Evolutionary conservation across 2,797 vertebrate genomes (phyloP).

Genomic region (Epinephelus awoara): DNA sequence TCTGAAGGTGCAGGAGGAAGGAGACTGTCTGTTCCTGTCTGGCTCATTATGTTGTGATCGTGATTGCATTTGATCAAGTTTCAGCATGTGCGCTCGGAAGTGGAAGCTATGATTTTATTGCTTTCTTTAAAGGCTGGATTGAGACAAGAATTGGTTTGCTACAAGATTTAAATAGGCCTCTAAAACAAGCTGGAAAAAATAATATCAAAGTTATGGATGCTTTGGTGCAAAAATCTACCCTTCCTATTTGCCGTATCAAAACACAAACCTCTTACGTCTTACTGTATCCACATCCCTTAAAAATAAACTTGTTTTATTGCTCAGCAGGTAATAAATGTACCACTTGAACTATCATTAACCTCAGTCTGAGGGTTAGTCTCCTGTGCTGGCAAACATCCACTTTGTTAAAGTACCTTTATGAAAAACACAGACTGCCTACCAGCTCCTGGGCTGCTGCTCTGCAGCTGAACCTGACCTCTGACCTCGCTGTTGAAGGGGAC

Average conservation of each 20-base stretch:
- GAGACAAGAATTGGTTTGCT: conserved; percentile 14
- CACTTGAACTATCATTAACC: neutral
- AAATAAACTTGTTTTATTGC: neutral
- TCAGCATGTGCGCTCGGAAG: conserved; percentile 8
- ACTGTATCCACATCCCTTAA: neutral
- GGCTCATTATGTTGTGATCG: neutral
- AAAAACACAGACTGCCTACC: conserved; percentile 20
- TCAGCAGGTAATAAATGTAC: neutral
- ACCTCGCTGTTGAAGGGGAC: neutral
- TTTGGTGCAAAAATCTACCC: neutral
- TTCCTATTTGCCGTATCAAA: neutral
- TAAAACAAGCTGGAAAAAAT: neutral
- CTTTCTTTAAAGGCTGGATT: neutral
- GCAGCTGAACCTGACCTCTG: conserved; percentile 19
- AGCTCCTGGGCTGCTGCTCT: conserved; percentile 3
- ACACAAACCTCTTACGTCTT: neutral
- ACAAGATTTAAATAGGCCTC: neutral
- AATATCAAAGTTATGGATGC: too few species aligned
- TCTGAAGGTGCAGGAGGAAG: neutral
- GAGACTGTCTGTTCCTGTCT: conserved; percentile 8
- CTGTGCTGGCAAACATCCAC: neutral
- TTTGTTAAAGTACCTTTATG: conserved; percentile 3
- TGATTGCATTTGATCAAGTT: conserved; percentile 27
- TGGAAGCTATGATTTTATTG: neutral
- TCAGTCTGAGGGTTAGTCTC: conserved; percentile 1